These are phyloP conservation scores for Epinephelus moara DNA, from an alignment of 2,113 vertebrate genomes.

Conservation along the genomic window DNA sequence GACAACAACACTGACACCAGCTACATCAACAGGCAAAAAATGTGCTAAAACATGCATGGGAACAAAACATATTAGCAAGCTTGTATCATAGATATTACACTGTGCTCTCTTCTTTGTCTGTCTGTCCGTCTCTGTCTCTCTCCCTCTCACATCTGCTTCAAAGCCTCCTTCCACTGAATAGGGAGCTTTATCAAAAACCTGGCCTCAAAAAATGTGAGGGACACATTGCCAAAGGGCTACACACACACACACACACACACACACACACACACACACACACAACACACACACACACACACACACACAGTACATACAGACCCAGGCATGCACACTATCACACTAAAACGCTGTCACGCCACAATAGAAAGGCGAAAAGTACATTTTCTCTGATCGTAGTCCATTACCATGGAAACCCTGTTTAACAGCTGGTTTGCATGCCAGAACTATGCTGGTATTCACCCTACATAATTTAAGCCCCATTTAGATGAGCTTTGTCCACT, in stretches of 20 bases:
- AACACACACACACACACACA: not conserved
- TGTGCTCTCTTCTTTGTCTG: not conserved
- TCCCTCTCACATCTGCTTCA: conserved; percentile 40
- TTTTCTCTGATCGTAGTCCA: conserved; percentile 38
- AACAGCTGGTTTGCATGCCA: conserved; percentile 71
- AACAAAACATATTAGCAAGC: not conserved
- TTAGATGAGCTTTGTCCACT: conserved; percentile 73
- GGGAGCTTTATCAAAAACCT: conserved; percentile 61
- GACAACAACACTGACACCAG: not conserved
- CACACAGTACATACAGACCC: not conserved
- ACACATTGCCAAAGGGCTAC: conserved; percentile 57
- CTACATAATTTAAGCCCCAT: conserved; percentile 71
- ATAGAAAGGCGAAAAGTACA: conserved; percentile 34
- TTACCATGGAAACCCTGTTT: conserved; percentile 66
- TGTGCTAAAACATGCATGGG: not conserved
- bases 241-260: conserved; percentile 18
- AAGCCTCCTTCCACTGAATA: conserved; percentile 52
- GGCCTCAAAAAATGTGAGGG: conserved; percentile 57
- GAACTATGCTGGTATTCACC: conserved; percentile 44
- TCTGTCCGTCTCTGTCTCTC: not conserved
- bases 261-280: not conserved
- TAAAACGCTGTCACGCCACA: conserved; percentile 43
- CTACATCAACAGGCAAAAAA: not conserved
- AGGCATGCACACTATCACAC: conserved; percentile 26
- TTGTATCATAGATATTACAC: conserved; percentile 1